phyloP scores from a whole-genome alignment of 1,140 invertebrate genomes.

The Nautilus pompilius region DNA sequence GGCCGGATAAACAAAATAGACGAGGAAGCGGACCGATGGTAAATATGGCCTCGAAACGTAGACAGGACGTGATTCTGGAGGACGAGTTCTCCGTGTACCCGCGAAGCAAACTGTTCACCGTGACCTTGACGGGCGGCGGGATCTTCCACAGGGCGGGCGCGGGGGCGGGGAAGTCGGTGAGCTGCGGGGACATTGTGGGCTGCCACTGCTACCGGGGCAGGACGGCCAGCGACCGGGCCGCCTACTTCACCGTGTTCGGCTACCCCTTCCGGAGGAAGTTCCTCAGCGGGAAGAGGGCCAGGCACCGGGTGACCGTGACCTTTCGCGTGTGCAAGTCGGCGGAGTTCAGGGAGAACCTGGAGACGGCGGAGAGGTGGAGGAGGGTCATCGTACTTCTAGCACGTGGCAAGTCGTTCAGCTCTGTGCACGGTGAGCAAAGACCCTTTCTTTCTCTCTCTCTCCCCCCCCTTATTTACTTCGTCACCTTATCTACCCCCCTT shows the following conservation, averaged over 20 bases:
- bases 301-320: conserved; percentile 73
- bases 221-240: conserved; percentile 63
- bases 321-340: conserved; percentile 75
- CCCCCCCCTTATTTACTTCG: not conserved
- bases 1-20: no score
- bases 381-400: conserved; percentile 60
- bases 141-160: not conserved
- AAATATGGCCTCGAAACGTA: not conserved
- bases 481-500: not conserved
- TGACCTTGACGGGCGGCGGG: not conserved
- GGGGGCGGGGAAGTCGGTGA: conserved; percentile 9
- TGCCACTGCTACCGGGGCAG: conserved; percentile 59
- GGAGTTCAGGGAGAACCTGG: conserved; percentile 79
- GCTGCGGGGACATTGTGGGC: conserved; percentile 43
- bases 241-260: conserved; percentile 82
- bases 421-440: conserved; percentile 7
- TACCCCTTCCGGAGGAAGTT: conserved; percentile 72
- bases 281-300: conserved; percentile 58
- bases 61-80: not conserved
- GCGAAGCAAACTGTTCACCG: not conserved
- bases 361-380: conserved; percentile 79
- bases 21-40: no score
- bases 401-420: conserved; percentile 18
- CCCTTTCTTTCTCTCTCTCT: not conserved
- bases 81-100: not conserved